Base-by-base conservation (phyloP, 1,140 invertebrate species). In the Agrilus planipennis region DNA sequence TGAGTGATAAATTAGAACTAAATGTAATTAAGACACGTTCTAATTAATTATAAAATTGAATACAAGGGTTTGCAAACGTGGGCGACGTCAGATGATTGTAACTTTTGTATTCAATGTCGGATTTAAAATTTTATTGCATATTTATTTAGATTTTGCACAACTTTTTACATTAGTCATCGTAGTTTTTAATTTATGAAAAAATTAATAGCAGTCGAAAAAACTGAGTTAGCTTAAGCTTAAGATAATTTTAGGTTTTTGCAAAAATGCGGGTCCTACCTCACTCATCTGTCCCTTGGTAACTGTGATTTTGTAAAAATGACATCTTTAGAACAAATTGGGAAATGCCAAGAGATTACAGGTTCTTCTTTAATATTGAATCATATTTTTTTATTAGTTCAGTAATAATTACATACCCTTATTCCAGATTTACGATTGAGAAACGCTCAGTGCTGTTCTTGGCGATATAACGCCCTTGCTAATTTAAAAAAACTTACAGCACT, bases 401-500 rank as follows among this genome's bases (percentile, higher is more conserved):
- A n/a, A n/a, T n/a, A n/a, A n/a, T n/a, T n/a, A 41, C 23, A 9
- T 42, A 41, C 46, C 41, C 35, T 45, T 51, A 53, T 65, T 58
- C 47, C 45, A 80, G 81, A 84, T 59, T 63, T 85, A 28, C 74
- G 76, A 49, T 58, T 85, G 28, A 62, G 73, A 21, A 75, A 77
- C 52, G 78, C 75, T 57, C 60, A 59, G 22, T 48, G 61, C 47
- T 65, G 71, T 35, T 52, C 66, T 10, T 48, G 67, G 14, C 80
- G 79, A 19, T 84, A 84, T 60, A 60, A 60, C 20, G 61, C 66
- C 25, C 61, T 89, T 2, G 55, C 69, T 14, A 63, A 69, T 36
- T 57, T 89, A 2, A 72, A 66, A 28, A 73, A 73, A 37, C 61
- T 92, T 4, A 73, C 77, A 51, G 65, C 78, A 19, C 59, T 92